phyloP scores from a whole-genome alignment of 2,113 vertebrate genomes.

The Poeciliopsis retropinna region DNA sequence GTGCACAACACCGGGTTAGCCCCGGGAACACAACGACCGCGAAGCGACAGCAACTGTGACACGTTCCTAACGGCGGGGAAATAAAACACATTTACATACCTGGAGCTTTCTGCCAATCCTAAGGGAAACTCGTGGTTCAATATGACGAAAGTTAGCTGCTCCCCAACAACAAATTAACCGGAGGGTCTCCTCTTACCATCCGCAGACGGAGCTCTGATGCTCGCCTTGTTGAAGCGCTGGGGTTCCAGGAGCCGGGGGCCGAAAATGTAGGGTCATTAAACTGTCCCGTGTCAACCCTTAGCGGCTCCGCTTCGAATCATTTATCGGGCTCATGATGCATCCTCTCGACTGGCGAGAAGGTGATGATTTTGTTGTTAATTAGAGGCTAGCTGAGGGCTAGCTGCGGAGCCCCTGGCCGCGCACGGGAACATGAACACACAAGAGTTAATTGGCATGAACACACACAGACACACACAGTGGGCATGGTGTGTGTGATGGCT shows the following conservation, averaged over 20 bases:
- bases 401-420: slow-evolving; percentile 55
- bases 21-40: not conserved
- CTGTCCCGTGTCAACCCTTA: not conserved
- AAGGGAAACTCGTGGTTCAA: not conserved
- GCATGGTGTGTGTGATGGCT: not conserved
- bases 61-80: not conserved
- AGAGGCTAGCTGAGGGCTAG: slow-evolving; percentile 63
- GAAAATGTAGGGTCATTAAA: slow-evolving; percentile 21
- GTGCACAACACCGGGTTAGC: not conserved
- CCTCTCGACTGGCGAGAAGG: not conserved
- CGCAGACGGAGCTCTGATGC: slow-evolving; percentile 42
- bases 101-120: not conserved
- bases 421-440: slow-evolving; percentile 80
- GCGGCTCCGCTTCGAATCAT: not conserved
- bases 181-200: slow-evolving; percentile 47
- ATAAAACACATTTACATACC: slow-evolving; percentile 35
- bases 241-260: slow-evolving; percentile 28
- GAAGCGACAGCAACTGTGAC: not conserved
- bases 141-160: not conserved
- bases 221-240: slow-evolving; percentile 43
- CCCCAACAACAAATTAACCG: not conserved
- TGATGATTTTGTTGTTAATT: slow-evolving; percentile 29
- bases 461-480: slow-evolving; percentile 15
- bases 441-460: slow-evolving; percentile 60
- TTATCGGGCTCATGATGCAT: not conserved